These are phyloP conservation scores for Drosophila lacertosa DNA, from an alignment of 1,140 invertebrate species.

Conservation along the genomic window DNA sequence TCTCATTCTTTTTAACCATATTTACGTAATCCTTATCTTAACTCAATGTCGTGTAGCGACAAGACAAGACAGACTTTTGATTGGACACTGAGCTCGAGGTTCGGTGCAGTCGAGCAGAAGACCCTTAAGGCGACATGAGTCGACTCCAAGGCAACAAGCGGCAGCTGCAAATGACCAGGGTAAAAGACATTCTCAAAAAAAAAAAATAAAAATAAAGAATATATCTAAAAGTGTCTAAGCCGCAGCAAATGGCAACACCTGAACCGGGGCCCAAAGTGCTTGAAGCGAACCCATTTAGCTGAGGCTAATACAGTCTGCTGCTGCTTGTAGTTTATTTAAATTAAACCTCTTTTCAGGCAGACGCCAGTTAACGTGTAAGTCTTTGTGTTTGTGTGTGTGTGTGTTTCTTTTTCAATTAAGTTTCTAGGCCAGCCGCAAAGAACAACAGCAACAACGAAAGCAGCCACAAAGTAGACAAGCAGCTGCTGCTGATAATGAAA, in stretches of 20 bases:
- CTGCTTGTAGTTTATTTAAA: constrained; percentile 73
- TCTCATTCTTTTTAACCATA: background rate
- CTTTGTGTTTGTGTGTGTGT: constrained; percentile 5
- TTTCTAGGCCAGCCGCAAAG: constrained; percentile 71
- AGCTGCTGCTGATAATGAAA: constrained; percentile 71
- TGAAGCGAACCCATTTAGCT: constrained; percentile 38
- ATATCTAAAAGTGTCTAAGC: constrained; percentile 26
- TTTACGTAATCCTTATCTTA: background rate
- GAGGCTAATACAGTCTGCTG: constrained; percentile 38
- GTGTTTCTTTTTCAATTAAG: constrained; percentile 75
- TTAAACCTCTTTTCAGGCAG: constrained; percentile 64
- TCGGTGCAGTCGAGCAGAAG: constrained; percentile 18
- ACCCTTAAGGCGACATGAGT: constrained; percentile 35
- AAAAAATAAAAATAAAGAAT: too few species aligned
- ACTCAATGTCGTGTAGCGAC: background rate
- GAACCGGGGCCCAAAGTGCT: constrained; percentile 16
- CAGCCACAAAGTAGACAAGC: constrained; percentile 52
- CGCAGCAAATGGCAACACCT: constrained; percentile 35
- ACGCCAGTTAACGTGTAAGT: background rate
- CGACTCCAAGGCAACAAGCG: constrained; percentile 5
- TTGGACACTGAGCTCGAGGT: constrained; percentile 7
- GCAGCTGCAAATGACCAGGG: constrained; percentile 6
- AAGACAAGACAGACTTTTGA: background rate
- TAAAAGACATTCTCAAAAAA: constrained; percentile 4
- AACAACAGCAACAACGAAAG: constrained; percentile 43